phyloP scores from a whole-genome alignment of 2,888 invertebrate genomes.

The Minunthozetes semirufus region DNA sequence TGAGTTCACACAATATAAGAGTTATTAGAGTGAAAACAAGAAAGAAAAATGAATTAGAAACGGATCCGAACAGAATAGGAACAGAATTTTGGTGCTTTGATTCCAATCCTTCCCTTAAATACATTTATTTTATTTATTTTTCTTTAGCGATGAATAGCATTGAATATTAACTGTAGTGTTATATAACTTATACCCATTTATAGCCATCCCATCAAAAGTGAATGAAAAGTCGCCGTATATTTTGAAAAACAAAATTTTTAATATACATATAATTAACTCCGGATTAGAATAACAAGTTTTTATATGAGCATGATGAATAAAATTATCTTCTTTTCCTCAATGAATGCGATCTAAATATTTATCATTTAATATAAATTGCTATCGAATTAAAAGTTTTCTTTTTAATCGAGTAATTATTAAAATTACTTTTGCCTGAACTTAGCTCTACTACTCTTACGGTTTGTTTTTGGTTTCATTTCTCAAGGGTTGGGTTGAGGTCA shows the following conservation, averaged over 20 bases:
- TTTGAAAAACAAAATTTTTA: too few relatives aligned
- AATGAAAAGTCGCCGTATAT: too few relatives aligned
- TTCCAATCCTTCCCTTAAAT: background rate
- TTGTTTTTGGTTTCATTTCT: too few relatives aligned
- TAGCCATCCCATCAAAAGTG: too few relatives aligned
- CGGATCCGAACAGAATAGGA: too few relatives aligned
- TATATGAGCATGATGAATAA: too few relatives aligned
- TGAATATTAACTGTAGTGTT: background rate
- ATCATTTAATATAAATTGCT: background rate
- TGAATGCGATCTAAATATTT: background rate
- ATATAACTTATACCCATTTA: too few relatives aligned
- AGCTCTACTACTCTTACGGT: too few relatives aligned
- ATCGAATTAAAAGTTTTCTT: background rate
- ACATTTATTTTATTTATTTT: background rate
- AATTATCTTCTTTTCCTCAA: background rate
- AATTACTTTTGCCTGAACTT: background rate
- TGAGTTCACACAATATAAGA: conserved; percentile 17
- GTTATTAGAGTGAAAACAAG: background rate
- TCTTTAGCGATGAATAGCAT: conserved; percentile 1
- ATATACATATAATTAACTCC: too few relatives aligned
- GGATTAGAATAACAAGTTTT: background rate
- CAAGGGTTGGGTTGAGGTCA: background rate
- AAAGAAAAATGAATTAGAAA: background rate
- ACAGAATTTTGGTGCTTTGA: background rate
- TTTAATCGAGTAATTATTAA: background rate